Conservation (phyloP, 2,113 vertebrate genomes). For the Stegastes partitus region DNA sequence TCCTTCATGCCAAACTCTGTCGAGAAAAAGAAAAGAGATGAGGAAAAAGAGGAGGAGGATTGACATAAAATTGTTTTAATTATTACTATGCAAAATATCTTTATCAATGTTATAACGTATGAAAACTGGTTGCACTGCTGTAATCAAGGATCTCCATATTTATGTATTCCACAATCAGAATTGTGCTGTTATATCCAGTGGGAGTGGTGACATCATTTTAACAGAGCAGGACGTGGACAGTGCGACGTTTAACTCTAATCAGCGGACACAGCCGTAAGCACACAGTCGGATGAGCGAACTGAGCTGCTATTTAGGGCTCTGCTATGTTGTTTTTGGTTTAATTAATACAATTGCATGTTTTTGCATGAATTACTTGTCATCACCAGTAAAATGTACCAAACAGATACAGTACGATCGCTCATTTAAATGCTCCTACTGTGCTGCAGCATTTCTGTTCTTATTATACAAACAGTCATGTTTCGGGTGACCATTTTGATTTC, state of each 20-base stretch:
- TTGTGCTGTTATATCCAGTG: neutral
- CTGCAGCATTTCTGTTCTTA: neutral
- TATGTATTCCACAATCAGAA: neutral
- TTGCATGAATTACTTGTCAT: neutral
- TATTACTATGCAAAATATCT: neutral
- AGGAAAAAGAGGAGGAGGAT: neutral
- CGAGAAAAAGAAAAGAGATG: constrained; percentile 62
- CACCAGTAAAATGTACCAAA: no score
- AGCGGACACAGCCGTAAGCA: neutral
- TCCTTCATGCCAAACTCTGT: constrained; percentile 95
- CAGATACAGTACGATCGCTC: no score
- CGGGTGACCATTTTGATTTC: no score
- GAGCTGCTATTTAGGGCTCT: neutral
- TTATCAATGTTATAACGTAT: no score
- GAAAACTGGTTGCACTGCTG: no score
- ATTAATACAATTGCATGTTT: neutral
- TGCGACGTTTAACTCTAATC: neutral
- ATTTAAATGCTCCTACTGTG: neutral
- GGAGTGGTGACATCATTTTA: neutral
- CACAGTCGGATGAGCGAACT: neutral
- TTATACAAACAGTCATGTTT: no score
- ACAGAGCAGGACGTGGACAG: neutral
- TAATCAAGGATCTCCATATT: neutral
- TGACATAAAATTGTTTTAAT: neutral
- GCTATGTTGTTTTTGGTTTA: neutral